Conservation (phyloP, 2,888 invertebrate genomes). For the Gastracanthus pulcherrimus region DNA sequence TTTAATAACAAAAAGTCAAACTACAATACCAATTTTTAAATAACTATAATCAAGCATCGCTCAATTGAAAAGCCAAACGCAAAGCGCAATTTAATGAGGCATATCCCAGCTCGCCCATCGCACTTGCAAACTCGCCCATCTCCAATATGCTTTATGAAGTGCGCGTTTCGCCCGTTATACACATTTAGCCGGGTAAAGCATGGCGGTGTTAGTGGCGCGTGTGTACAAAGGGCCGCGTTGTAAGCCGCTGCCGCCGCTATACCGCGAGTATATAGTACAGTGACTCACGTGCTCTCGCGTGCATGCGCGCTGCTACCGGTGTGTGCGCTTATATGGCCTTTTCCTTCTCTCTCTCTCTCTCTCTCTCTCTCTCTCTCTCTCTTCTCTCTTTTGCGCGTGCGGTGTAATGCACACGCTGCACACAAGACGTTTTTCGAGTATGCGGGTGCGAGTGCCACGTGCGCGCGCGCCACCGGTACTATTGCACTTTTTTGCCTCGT, state of each 20-base stretch:
- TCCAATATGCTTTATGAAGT: not conserved
- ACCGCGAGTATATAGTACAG: too few species aligned
- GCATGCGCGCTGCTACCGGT: conserved; percentile 16
- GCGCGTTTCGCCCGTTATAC: not conserved
- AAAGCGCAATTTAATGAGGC: not conserved
- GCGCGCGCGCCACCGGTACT: conserved; percentile 70
- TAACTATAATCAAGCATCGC: too few species aligned
- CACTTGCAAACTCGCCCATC: not conserved
- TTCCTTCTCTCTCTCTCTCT: not conserved
- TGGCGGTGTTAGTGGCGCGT: not conserved
- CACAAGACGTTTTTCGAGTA: conserved; percentile 33
- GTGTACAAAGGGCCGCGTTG: conserved; percentile 30
- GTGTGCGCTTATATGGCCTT: not conserved
- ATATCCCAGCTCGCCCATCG: too few species aligned
- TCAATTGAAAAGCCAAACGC: too few species aligned
- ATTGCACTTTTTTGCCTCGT: conserved; percentile 57
- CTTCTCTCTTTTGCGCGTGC: not conserved
- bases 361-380: not conserved
- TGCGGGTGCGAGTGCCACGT: conserved; percentile 74
- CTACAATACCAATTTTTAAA: too few species aligned
- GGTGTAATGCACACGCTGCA: not conserved
- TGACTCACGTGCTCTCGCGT: conserved; percentile 31
- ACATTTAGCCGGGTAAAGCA: not conserved
- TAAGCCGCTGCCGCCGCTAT: too few species aligned
- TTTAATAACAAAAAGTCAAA: too few species aligned